A percentile compares a stretch with the other conserved stretches of the same genome.
These are phyloP conservation scores for Grammatotria lemairii DNA, from an alignment of 2,113 vertebrate species.

Conservation along the genomic window DNA sequence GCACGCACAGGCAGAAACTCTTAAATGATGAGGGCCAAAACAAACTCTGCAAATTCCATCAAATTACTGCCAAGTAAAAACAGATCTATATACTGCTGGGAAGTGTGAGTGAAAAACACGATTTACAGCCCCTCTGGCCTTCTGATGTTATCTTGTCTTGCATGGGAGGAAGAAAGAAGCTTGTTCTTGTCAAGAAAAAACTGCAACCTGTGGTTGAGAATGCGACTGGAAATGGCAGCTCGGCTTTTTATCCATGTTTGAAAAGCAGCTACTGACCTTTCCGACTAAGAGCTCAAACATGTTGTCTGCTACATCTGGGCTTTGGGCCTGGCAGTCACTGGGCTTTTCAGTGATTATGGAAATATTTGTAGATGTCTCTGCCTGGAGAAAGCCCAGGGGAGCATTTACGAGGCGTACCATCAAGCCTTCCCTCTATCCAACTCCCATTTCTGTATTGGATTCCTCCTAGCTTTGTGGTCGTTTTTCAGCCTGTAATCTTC, in stretches of 20 bases:
- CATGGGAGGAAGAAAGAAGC: neutral
- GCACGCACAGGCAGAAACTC: neutral
- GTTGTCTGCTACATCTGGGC: conserved; percentile 38
- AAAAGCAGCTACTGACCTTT: conserved; percentile 59
- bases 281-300: conserved; percentile 55
- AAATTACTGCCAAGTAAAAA: neutral
- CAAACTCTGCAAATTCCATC: neutral
- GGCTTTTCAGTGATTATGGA: conserved; percentile 48
- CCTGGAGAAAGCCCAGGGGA: conserved; percentile 27
- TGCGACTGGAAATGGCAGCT: conserved; percentile 40
- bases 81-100: neutral
- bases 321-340: conserved; percentile 16
- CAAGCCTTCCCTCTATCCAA: neutral
- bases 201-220: conserved; percentile 1
- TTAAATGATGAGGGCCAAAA: neutral
- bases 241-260: conserved; percentile 41
- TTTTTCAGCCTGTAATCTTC: conserved; percentile 26
- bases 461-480: neutral
- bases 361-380: conserved; percentile 47
- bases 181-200: conserved; percentile 18
- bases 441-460: conserved; percentile 2
- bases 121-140: neutral
- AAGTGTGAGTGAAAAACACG: neutral
- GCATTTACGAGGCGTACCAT: conserved; percentile 25
- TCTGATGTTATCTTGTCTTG: neutral